Percentiles rank a stretch among this genome's conserved stretches.
These are phyloP conservation scores for Microctonus aethiopoides DNA, from an alignment of 2,888 invertebrate species.

Conservation along the genomic window DNA sequence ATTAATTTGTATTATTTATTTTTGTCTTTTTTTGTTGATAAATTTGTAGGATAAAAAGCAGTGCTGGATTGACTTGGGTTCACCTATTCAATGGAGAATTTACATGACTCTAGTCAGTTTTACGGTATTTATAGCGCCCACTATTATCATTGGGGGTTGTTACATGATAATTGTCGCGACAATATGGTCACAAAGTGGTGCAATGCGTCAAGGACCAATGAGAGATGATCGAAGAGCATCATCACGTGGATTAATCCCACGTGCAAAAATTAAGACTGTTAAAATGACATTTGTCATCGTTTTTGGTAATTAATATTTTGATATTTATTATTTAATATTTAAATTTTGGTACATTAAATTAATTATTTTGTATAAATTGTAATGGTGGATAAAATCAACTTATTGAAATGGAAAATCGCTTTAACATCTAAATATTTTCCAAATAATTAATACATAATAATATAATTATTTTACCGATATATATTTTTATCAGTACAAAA, in stretches of 20 bases:
- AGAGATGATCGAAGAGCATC: conserved; percentile 80
- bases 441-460: too few relatives aligned
- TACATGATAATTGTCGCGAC: conserved; percentile 92
- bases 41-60: conserved; percentile 70
- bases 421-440: too few relatives aligned
- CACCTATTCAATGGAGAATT: conserved; percentile 83
- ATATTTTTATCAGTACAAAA: too few relatives aligned
- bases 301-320: conserved; percentile 75
- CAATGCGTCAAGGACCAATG: conserved; percentile 66
- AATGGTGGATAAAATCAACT: too few relatives aligned
- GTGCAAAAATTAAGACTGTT: conserved; percentile 96
- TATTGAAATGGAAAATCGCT: too few relatives aligned
- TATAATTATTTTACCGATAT: too few relatives aligned
- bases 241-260: conserved; percentile 91
- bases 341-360: background rate
- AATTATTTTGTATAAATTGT: background rate
- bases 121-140: conserved; percentile 86
- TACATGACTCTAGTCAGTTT: conserved; percentile 88
- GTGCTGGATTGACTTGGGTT: conserved; percentile 89
- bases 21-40: conserved; percentile 22
- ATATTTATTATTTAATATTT: background rate
- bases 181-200: conserved; percentile 79
- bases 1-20: background rate
- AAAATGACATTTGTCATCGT: conserved; percentile 98
- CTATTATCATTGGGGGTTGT: conserved; percentile 88